Evolutionary conservation across 2,888 invertebrate genomes (phyloP), one percentile per base, ranked within the genome.

Genomic region (Dicyrtoma fusca): DNA sequence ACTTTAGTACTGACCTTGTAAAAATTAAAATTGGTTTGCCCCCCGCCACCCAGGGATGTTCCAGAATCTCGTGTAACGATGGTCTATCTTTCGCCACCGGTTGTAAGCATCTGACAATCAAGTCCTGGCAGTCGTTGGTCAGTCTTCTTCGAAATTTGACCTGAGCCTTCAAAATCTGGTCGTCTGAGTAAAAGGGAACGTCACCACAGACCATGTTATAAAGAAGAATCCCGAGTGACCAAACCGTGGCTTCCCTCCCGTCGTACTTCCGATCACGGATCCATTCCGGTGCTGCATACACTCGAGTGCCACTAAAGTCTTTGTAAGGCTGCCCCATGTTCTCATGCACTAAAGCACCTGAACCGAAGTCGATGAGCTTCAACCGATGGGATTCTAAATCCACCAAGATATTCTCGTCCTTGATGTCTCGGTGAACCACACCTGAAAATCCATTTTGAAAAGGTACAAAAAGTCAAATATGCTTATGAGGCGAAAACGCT

Each of bases 201-300:
- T 88, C 88, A 10, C 88, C 88, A 80, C 86, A 86, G 55, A 88
- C 86, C 86, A 88, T 87, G 82, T 88, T 87, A 81, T 84, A 88
- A 10, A 88, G 83, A 0, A 88, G 84, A 74, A 88, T 86, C 51
- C 88, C 88, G 55, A 88, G 82, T 0, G 87, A 87, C 88, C 88
- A 88, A 1, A 88, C 87, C 2, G 88, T 86, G 25, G 87, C 87
- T 19, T 85, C 83, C 17, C 83, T 81, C 6, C 86, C 88, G 75
- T 86, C 83, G 82, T 88, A 88, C 3, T 84, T 81, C 64, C 84
- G 83, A 73, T 83, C 81, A 51, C 83, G 82, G 72, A 88, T 86
- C 88, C 88, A 88, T 81, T 88, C 88, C 6, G 88, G 88, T 1
- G 88, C 87, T 73, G 86, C 85, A 82, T 88, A 88, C 44, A 88